Conservation (phyloP, 2,113 vertebrate species). For the Mobula hypostoma region DNA sequence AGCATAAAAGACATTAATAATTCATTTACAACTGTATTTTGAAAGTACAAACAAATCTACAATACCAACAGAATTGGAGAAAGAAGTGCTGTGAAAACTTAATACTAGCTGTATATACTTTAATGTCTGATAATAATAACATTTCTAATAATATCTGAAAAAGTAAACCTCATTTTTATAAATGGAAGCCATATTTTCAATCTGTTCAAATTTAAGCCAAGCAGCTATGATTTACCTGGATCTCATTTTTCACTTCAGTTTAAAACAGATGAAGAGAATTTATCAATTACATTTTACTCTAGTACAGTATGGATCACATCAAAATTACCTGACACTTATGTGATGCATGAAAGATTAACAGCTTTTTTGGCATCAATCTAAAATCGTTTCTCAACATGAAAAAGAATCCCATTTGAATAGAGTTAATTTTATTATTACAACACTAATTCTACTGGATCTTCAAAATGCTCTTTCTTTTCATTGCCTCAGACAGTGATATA, state of each 20-base stretch:
- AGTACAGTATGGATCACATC: neutral
- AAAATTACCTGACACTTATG: neutral
- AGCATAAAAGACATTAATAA: neutral
- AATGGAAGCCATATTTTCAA: neutral
- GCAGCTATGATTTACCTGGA: neutral
- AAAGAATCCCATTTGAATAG: neutral
- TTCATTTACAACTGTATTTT: neutral
- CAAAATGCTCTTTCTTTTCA: neutral
- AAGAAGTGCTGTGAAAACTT: neutral
- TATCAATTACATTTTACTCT: neutral
- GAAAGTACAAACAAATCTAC: neutral
- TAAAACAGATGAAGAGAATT: neutral
- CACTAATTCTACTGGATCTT: neutral
- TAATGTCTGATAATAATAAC: neutral
- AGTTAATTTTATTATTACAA: slow-evolving; percentile 2
- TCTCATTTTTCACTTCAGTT: neutral
- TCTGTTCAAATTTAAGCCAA: neutral
- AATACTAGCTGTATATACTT: neutral
- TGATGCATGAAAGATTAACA: neutral
- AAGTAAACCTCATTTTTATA: neutral
- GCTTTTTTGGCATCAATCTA: neutral
- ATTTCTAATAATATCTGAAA: neutral
- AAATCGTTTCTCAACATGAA: neutral
- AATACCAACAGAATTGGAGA: neutral
- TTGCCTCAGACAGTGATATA: neutral